Conservation (phyloP, 2,797 vertebrate genomes). For the Champsocephalus gunnari region DNA sequence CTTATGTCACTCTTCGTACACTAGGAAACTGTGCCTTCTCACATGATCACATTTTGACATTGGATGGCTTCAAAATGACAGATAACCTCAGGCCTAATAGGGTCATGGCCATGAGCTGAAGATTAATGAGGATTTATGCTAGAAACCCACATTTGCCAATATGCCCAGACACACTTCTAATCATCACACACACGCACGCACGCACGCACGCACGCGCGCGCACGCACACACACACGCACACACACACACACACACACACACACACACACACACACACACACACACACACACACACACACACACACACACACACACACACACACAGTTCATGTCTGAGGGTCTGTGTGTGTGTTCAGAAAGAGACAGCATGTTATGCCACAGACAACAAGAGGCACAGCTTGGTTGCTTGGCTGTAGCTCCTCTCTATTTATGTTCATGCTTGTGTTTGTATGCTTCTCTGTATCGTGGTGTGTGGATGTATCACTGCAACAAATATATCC, state of each 20-base stretch:
- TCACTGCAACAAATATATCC: constrained; percentile 36
- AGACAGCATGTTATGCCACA: constrained; percentile 23
- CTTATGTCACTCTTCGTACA: not conserved
- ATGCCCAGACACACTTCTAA: not conserved
- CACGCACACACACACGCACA: too few relatives aligned
- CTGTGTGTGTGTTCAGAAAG: constrained; percentile 26
- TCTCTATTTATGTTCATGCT: constrained; percentile 51
- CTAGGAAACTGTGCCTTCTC: constrained; percentile 10
- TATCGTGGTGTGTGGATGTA: constrained; percentile 18
- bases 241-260: too few relatives aligned
- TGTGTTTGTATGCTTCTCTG: constrained; percentile 14
- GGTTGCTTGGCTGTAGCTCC: constrained; percentile 41
- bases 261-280: too few relatives aligned
- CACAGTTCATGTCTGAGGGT: not conserved
- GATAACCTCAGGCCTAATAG: constrained; percentile 7
- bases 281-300: too few relatives aligned
- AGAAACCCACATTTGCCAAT: not conserved
- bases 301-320: not conserved
- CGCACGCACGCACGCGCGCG: too few relatives aligned
- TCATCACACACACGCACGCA: not conserved
- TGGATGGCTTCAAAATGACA: constrained; percentile 39
- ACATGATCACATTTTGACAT: constrained; percentile 11
- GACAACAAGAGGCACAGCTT: constrained; percentile 29
- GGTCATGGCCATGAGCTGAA: constrained; percentile 28
- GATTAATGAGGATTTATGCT: not conserved